phyloP scores from a whole-genome alignment of 2,113 vertebrate genomes.

The Chaenogobius annularis region DNA sequence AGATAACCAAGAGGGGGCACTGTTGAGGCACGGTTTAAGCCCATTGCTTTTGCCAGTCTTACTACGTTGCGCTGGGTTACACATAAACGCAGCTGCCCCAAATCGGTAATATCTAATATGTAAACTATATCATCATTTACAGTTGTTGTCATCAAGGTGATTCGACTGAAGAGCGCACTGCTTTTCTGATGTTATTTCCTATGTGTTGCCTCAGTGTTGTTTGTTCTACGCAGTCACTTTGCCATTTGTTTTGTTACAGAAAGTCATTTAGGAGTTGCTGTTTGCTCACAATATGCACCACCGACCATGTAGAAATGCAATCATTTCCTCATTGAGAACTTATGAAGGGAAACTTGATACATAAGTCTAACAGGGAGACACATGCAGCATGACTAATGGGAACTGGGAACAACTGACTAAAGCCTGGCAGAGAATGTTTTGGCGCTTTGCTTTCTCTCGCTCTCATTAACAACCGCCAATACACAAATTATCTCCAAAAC shows the following conservation, averaged over 20 bases:
- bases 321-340: slow-evolving; percentile 65
- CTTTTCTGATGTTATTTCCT: slow-evolving; percentile 47
- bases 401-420: slow-evolving; percentile 44
- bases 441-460: slow-evolving; percentile 17
- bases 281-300: slow-evolving; percentile 61
- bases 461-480: slow-evolving; percentile 8
- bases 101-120: slow-evolving; percentile 49
- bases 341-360: slow-evolving; percentile 48
- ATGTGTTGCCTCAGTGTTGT: slow-evolving; percentile 49
- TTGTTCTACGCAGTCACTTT: slow-evolving; percentile 50
- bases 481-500: slow-evolving; percentile 7
- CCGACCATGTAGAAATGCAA: slow-evolving; percentile 69
- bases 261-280: slow-evolving; percentile 57
- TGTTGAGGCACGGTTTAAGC: slow-evolving; percentile 66
- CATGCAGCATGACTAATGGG: slow-evolving; percentile 63
- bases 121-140: slow-evolving; percentile 28
- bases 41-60: slow-evolving; percentile 20
- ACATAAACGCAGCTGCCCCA: slow-evolving; percentile 19
- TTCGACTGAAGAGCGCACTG: slow-evolving; percentile 47
- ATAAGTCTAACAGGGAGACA: slow-evolving; percentile 38
- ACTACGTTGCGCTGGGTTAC: slow-evolving; percentile 10
- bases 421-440: slow-evolving; percentile 39
- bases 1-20: slow-evolving; percentile 70
- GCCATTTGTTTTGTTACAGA: slow-evolving; percentile 52
- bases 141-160: slow-evolving; percentile 25